Percentiles rank a stretch among this genome's conserved stretches.
phyloP scores from a whole-genome alignment of 2,888 invertebrate species.

The Clitarchus hookeri region DNA sequence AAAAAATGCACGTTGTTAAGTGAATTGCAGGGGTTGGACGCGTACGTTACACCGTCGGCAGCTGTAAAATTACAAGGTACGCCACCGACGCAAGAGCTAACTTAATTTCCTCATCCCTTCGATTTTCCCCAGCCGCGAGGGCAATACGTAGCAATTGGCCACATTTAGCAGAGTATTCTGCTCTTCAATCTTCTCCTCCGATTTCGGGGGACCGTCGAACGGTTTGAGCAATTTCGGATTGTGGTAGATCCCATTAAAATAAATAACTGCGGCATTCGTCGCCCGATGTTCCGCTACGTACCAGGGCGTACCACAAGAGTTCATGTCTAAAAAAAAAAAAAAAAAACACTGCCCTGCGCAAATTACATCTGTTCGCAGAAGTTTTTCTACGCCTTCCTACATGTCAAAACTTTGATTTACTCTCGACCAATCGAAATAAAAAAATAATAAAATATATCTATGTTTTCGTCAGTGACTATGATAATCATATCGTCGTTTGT shows the following conservation, averaged over 20 bases:
- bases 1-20: neutral
- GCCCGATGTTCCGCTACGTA: no score
- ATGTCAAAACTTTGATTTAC: no score
- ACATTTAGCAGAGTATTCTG: neutral
- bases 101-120: neutral
- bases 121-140: neutral
- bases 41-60: neutral
- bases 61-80: neutral
- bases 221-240: neutral
- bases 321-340: no score
- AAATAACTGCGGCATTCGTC: neutral
- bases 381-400: no score
- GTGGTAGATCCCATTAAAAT: neutral
- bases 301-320: no score
- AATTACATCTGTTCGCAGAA: no score
- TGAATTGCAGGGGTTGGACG: neutral
- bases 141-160: neutral
- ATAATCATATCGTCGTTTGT: no score
- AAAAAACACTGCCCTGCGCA: no score
- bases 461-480: no score
- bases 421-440: no score
- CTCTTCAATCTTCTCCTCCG: neutral
- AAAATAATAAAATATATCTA: no score
- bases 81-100: neutral
- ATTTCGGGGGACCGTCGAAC: neutral